These are phyloP conservation scores for Alauda arvensis DNA, from an alignment of 2,797 vertebrate genomes.

Conservation along the genomic window DNA sequence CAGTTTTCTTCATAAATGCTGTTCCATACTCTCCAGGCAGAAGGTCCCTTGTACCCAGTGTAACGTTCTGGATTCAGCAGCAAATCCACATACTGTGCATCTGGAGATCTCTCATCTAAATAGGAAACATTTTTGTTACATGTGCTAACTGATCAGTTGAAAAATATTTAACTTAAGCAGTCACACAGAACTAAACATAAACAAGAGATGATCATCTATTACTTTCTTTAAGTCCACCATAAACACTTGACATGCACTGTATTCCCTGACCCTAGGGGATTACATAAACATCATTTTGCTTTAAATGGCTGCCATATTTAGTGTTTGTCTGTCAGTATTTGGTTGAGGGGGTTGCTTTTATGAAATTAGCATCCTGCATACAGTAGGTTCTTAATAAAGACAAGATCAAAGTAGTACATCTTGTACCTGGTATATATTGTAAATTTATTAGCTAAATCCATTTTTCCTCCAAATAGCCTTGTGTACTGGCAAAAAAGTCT, in stretches of 20 bases:
- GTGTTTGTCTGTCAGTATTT: background rate
- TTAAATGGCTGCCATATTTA: background rate
- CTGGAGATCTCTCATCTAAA: slow-evolving; percentile 86
- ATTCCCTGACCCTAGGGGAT: background rate
- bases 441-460: background rate
- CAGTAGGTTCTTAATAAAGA: background rate
- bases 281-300: background rate
- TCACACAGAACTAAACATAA: background rate
- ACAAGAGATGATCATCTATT: background rate
- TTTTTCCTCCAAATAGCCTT: background rate
- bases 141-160: background rate
- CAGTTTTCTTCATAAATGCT: slow-evolving; percentile 97
- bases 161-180: background rate
- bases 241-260: background rate
- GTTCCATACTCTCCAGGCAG: slow-evolving; percentile 93
- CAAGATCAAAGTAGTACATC: background rate
- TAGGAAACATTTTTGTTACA: slow-evolving; percentile 16
- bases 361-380: background rate
- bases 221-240: background rate
- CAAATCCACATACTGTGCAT: slow-evolving; percentile 90
- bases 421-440: background rate
- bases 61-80: slow-evolving; percentile 92
- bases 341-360: background rate
- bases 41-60: slow-evolving; percentile 89
- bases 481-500: background rate